Conservation (phyloP, 2,888 invertebrate species). For the Tinea semifulvella region DNA sequence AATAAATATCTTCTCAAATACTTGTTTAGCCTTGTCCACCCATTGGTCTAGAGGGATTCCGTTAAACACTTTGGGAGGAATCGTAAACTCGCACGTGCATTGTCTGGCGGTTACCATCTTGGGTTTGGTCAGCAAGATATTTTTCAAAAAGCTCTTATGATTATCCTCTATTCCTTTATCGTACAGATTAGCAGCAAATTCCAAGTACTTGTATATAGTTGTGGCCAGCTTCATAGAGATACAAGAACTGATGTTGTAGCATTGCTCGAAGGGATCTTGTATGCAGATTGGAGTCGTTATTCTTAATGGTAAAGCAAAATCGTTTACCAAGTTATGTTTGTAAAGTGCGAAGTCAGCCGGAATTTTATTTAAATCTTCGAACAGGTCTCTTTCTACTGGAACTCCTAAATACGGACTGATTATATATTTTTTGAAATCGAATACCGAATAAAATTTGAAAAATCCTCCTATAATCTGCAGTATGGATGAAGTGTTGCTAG, state of each 20-base stretch:
- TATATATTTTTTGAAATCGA: constrained; percentile 65
- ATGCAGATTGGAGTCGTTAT: constrained; percentile 57
- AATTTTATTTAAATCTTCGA: constrained; percentile 36
- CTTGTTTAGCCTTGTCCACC: constrained; percentile 29
- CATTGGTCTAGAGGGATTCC: constrained; percentile 26
- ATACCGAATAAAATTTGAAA: constrained; percentile 71
- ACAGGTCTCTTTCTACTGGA: constrained; percentile 41
- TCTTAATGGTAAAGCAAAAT: constrained; percentile 33
- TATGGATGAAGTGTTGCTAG: constrained; percentile 36
- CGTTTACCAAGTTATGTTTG: constrained; percentile 32
- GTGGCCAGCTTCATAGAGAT: constrained; percentile 31
- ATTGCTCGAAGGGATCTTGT: constrained; percentile 75
- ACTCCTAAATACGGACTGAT: constrained; percentile 72
- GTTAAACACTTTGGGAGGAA: background rate
- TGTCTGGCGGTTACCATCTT: background rate
- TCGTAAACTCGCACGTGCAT: background rate
- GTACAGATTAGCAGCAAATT: constrained; percentile 35
- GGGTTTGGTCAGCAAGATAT: constrained; percentile 24
- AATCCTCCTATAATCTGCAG: constrained; percentile 70
- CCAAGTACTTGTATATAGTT: constrained; percentile 34
- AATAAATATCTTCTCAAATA: constrained; percentile 25
- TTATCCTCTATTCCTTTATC: constrained; percentile 27
- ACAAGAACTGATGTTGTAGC: constrained; percentile 61
- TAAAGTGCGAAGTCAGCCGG: constrained; percentile 51
- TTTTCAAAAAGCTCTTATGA: constrained; percentile 30